Percentiles rank a stretch among this genome's conserved stretches.
phyloP scores from a whole-genome alignment of 1,140 invertebrate genomes.

The Mylabris phalerata region DNA sequence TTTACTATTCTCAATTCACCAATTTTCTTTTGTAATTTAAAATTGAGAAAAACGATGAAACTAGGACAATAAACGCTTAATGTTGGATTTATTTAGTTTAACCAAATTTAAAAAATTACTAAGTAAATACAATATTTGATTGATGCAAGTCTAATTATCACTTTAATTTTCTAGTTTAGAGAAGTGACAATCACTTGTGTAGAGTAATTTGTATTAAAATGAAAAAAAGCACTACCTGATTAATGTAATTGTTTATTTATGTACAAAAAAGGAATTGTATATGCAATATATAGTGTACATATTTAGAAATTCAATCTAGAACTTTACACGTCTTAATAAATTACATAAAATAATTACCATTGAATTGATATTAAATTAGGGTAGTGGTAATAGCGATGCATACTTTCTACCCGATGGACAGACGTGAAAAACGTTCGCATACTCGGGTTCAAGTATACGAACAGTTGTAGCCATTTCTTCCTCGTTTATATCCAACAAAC shows the following conservation, averaged over 20 bases:
- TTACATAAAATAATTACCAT: constrained; percentile 1
- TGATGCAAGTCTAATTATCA: constrained; percentile 7
- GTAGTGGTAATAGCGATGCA: constrained; percentile 28
- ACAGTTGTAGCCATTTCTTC: constrained; percentile 35
- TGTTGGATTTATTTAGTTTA: constrained; percentile 19
- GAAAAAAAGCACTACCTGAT: constrained; percentile 20
- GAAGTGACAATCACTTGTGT: constrained; percentile 25
- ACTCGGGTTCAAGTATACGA: constrained; percentile 15
- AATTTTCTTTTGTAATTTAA: too few relatives aligned
- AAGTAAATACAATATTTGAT: constrained; percentile 12
- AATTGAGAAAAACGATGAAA: not conserved
- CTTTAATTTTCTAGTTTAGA: constrained; percentile 6
- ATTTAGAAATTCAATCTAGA: constrained; percentile 14
- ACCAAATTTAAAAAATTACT: not conserved
- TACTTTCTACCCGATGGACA: constrained; percentile 32
- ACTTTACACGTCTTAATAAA: constrained; percentile 17
- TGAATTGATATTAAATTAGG: not conserved
- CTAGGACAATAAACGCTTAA: constrained; percentile 18
- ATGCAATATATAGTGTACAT: constrained; percentile 21
- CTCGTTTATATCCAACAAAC: constrained; percentile 31
- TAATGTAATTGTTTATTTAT: constrained; percentile 22
- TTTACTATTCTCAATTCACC: not conserved
- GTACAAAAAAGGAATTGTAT: constrained; percentile 23
- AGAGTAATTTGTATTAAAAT: constrained; percentile 23
- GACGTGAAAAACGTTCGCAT: constrained; percentile 32